Conservation (phyloP, 2,888 invertebrate genomes). For the Limnephilus rhombicus region DNA sequence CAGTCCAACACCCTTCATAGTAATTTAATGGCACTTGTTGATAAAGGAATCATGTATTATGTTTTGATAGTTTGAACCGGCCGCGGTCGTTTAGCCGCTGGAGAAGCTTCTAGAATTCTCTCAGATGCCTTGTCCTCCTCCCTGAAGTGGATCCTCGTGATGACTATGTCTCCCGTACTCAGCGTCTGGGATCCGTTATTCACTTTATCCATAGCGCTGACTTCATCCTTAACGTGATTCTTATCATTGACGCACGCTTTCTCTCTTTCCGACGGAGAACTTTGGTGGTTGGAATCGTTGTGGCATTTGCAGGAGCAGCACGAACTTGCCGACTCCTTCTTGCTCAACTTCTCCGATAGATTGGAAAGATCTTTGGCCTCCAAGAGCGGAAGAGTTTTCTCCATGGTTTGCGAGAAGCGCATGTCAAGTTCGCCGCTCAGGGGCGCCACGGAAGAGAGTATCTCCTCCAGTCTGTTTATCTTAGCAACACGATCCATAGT, state of each 20-base stretch:
- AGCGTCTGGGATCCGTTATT: slow-evolving; percentile 86
- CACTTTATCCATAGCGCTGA: slow-evolving; percentile 62
- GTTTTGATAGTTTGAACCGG: slow-evolving; percentile 57
- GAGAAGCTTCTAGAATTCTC: slow-evolving; percentile 75
- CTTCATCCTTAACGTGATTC: slow-evolving; percentile 69
- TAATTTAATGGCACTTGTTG: slow-evolving; percentile 61
- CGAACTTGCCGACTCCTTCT: slow-evolving; percentile 70
- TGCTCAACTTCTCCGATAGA: slow-evolving; percentile 74
- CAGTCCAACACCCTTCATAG: slow-evolving; percentile 28
- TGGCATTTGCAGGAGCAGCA: slow-evolving; percentile 79
- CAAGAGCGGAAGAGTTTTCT: slow-evolving; percentile 76
- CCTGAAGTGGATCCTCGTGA: slow-evolving; percentile 86
- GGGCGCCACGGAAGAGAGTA: slow-evolving; percentile 87
- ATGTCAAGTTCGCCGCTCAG: slow-evolving; percentile 80
- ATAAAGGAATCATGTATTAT: slow-evolving; percentile 57
- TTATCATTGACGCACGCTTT: slow-evolving; percentile 69
- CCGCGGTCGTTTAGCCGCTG: slow-evolving; percentile 70
- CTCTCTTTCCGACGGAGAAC: background rate
- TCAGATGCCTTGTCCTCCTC: slow-evolving; percentile 76
- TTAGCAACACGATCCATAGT: slow-evolving; percentile 91
- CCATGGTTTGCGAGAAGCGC: slow-evolving; percentile 77
- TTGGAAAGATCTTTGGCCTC: slow-evolving; percentile 77
- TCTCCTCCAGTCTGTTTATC: slow-evolving; percentile 91
- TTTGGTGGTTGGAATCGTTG: slow-evolving; percentile 67
- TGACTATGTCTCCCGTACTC: slow-evolving; percentile 94